A percentile compares a stretch with the other conserved stretches of the same genome.
phyloP scores from a whole-genome alignment of 2,113 vertebrate species.

The Carettochelys insculpta region DNA sequence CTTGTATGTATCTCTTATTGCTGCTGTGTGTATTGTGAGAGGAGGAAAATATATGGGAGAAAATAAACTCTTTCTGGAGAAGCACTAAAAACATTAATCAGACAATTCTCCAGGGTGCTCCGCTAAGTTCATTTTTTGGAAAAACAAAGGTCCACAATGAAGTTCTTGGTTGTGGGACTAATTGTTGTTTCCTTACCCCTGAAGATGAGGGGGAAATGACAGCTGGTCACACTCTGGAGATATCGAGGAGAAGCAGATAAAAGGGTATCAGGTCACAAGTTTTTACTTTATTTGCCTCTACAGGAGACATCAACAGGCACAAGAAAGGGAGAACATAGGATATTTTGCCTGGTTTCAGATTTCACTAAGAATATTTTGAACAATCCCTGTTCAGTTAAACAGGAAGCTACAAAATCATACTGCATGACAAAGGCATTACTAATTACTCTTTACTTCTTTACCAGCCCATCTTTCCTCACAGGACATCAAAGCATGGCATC shows the following conservation, averaged over 20 bases:
- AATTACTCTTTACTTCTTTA: background rate
- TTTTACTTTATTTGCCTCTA: background rate
- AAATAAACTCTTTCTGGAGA: background rate
- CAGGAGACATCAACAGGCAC: background rate
- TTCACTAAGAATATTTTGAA: background rate
- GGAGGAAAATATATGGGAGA: background rate
- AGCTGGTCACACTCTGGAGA: background rate
- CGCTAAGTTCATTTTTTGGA: background rate
- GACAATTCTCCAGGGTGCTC: background rate
- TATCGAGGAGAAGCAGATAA: background rate
- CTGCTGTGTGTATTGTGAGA: background rate
- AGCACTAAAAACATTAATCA: background rate
- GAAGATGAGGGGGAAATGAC: background rate
- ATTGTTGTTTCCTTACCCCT: background rate
- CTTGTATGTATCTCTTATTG: background rate
- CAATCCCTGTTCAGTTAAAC: background rate
- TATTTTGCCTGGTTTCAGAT: background rate
- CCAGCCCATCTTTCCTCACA: background rate
- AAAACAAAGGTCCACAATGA: background rate
- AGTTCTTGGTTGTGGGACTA: background rate
- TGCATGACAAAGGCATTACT: background rate
- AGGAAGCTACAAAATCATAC: background rate
- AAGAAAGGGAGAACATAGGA: background rate
- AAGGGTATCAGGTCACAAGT: background rate
- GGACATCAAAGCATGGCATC: accelerated